These are phyloP conservation scores for Whitmania pigra DNA, from an alignment of 1,140 invertebrate species.

Conservation along the genomic window DNA sequence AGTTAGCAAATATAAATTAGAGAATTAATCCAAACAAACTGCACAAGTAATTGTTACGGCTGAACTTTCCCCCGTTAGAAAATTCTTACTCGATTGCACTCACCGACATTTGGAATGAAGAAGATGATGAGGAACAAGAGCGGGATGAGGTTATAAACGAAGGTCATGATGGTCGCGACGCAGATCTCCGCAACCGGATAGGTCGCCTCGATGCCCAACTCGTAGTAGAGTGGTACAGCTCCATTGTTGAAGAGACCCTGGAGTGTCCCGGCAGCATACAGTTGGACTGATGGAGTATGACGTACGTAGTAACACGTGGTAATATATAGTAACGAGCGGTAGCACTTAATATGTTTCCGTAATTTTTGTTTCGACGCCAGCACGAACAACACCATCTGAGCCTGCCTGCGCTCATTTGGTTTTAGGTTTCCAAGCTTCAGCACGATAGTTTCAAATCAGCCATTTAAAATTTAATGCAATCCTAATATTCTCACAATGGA, in stretches of 20 bases:
- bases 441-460: neutral
- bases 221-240: conserved; percentile 43
- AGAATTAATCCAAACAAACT: too few species aligned
- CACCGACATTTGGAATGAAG: conserved; percentile 38
- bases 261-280: conserved; percentile 34
- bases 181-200: conserved; percentile 46
- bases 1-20: too few species aligned
- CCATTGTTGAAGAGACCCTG: conserved; percentile 41
- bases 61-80: too few species aligned
- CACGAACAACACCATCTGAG: too few species aligned
- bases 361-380: too few species aligned
- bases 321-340: too few species aligned
- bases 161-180: conserved; percentile 43
- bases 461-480: neutral
- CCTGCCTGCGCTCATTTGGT: too few species aligned
- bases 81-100: conserved; percentile 19
- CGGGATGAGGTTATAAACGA: conserved; percentile 41
- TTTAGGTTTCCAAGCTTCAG: neutral
- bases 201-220: conserved; percentile 45
- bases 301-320: too few species aligned
- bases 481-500: neutral
- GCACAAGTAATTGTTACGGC: too few species aligned
- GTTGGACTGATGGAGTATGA: conserved; percentile 24
- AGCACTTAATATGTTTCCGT: too few species aligned
- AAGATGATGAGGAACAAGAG: conserved; percentile 41